Evolutionary conservation across 1,140 invertebrate species (phyloP).

Genomic region (Anoplolepis gracilipes): DNA sequence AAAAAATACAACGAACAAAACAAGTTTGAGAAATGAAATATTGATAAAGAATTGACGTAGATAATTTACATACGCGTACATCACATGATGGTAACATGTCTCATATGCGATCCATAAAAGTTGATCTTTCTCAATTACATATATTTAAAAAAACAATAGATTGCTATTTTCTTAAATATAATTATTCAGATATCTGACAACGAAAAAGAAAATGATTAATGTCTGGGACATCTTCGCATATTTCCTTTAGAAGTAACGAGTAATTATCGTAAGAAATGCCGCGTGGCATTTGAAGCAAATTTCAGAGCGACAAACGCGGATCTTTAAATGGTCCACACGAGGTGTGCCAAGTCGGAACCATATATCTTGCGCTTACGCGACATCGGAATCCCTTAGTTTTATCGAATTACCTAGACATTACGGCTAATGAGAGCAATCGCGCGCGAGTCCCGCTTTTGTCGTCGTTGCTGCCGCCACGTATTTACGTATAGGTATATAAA

Average conservation of each 20-base stretch:
- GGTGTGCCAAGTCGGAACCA: constrained; percentile 45
- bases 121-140: neutral
- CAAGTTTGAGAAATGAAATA: constrained; percentile 19
- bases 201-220: neutral
- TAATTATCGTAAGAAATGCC: constrained; percentile 55
- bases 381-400: constrained; percentile 81
- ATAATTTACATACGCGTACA: neutral
- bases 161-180: neutral
- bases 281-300: constrained; percentile 60
- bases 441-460: constrained; percentile 63
- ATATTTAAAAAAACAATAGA: neutral
- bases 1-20: neutral
- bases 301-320: constrained; percentile 22
- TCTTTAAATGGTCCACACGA: constrained; percentile 62
- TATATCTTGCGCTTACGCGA: constrained; percentile 78
- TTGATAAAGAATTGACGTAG: neutral
- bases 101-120: constrained; percentile 9
- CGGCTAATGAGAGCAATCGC: constrained; percentile 78
- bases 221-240: neutral
- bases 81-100: neutral
- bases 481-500: constrained; percentile 65
- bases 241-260: neutral
- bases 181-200: neutral
- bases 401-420: constrained; percentile 81
- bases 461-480: constrained; percentile 31